Percentiles rank a stretch among this genome's conserved stretches.
These are phyloP conservation scores for Apteryx owenii DNA, from an alignment of 2,113 vertebrate genomes.

Conservation along the genomic window DNA sequence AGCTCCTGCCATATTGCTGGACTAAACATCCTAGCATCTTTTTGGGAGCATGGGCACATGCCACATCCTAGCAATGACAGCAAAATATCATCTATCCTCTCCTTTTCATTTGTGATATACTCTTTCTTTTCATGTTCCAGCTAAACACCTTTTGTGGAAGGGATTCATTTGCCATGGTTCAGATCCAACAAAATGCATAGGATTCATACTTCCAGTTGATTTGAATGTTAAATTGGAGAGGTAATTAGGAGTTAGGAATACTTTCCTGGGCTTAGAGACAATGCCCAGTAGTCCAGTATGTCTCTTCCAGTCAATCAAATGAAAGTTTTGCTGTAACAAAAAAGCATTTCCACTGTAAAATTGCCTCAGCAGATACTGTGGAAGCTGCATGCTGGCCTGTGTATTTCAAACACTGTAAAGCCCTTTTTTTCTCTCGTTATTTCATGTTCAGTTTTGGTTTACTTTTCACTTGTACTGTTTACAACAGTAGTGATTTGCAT, in stretches of 20 bases:
- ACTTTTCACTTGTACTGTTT: background rate
- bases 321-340: background rate
- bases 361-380: background rate
- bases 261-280: background rate
- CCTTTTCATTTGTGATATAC: background rate
- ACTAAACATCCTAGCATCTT: background rate
- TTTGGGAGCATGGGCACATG: background rate
- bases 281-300: background rate
- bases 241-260: background rate
- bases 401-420: background rate
- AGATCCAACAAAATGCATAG: background rate
- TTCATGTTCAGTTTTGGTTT: background rate
- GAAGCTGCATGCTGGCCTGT: background rate
- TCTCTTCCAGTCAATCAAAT: background rate
- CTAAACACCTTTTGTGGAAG: background rate
- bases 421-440: background rate
- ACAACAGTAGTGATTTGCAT: conserved; percentile 33
- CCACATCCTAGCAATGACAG: background rate
- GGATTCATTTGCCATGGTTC: background rate
- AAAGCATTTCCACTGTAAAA: background rate
- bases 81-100: background rate
- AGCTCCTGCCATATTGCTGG: background rate
- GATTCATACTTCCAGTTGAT: background rate
- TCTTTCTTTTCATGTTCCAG: background rate
- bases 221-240: background rate